Conservation (phyloP, 2,888 invertebrate genomes). For the Drosophila setosimentum region DNA sequence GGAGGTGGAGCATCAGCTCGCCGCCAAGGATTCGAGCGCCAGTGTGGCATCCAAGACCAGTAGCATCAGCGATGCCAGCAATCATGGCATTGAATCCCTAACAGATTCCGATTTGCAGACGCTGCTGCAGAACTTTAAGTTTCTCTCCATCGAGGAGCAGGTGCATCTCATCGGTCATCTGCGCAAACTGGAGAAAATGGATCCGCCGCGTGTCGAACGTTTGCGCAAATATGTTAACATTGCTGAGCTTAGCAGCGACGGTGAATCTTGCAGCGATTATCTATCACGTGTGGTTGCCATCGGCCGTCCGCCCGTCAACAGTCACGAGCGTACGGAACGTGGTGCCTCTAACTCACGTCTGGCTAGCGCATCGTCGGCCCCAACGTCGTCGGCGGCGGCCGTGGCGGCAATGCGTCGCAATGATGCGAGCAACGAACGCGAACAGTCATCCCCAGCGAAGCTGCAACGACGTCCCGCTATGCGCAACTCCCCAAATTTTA, state of each 20-base stretch:
- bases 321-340: constrained; percentile 13
- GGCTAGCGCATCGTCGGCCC: not conserved
- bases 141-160: constrained; percentile 92
- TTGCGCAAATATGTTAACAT: constrained; percentile 91
- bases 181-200: constrained; percentile 91
- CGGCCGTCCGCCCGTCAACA: constrained; percentile 26
- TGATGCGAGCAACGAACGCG: constrained; percentile 40
- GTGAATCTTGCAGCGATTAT: constrained; percentile 67
- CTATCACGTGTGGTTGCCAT: constrained; percentile 50
- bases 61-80: constrained; percentile 76
- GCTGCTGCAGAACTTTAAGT: constrained; percentile 92
- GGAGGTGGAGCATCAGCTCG: constrained; percentile 72
- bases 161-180: constrained; percentile 92
- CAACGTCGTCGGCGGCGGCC: constrained; percentile 8
- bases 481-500: constrained; percentile 83
- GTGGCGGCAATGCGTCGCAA: constrained; percentile 22
- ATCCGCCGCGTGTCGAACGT: constrained; percentile 91
- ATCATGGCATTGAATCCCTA: constrained; percentile 89
- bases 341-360: not conserved
- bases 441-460: constrained; percentile 14
- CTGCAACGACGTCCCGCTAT: constrained; percentile 25
- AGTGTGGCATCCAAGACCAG: constrained; percentile 1
- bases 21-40: constrained; percentile 47
- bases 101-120: constrained; percentile 93
- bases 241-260: constrained; percentile 69